These are phyloP conservation scores for Scaptomyza caliginosa DNA, from an alignment of 2,888 invertebrate species.

Conservation along the genomic window DNA sequence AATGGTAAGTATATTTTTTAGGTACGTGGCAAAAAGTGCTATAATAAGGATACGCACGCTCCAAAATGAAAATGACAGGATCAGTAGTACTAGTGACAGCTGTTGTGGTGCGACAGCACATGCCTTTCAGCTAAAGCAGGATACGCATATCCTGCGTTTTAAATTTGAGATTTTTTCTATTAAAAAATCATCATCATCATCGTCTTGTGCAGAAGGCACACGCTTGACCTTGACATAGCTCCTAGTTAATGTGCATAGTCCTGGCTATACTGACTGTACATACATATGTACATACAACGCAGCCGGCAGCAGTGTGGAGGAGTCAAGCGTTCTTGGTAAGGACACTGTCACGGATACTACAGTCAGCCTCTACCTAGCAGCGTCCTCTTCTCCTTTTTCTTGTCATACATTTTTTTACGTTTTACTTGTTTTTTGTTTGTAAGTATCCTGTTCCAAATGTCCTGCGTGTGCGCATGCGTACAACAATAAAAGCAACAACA, in stretches of 20 bases:
- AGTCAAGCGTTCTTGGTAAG: slow-evolving; percentile 38
- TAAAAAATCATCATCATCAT: slow-evolving; percentile 57
- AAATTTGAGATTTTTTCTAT: slow-evolving; percentile 72
- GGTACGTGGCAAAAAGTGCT: slow-evolving; percentile 26
- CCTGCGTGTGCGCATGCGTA: slow-evolving; percentile 69
- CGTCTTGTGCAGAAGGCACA: slow-evolving; percentile 49
- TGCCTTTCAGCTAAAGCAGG: slow-evolving; percentile 66
- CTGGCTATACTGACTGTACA: slow-evolving; percentile 29
- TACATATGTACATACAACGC: slow-evolving; percentile 20
- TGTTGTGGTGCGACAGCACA: slow-evolving; percentile 57
- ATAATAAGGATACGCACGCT: slow-evolving; percentile 66
- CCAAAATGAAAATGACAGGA: slow-evolving; percentile 68
- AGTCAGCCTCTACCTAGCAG: slow-evolving; percentile 38
- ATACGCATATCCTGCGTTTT: slow-evolving; percentile 73
- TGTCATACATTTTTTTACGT: slow-evolving; percentile 41
- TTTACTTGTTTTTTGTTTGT: slow-evolving; percentile 52
- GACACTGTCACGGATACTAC: slow-evolving; percentile 15
- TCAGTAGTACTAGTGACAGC: slow-evolving; percentile 66
- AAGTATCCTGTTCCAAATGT: slow-evolving; percentile 69
- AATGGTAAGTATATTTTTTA: slow-evolving; percentile 50
- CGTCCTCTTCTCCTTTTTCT: slow-evolving; percentile 31
- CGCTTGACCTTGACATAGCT: slow-evolving; percentile 74
- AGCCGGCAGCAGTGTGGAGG: slow-evolving; percentile 47
- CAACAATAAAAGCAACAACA: slow-evolving; percentile 45
- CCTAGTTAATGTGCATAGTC: slow-evolving; percentile 40